These are phyloP conservation scores for Xylocampa areola DNA, from an alignment of 2,888 invertebrate species.

Conservation along the genomic window DNA sequence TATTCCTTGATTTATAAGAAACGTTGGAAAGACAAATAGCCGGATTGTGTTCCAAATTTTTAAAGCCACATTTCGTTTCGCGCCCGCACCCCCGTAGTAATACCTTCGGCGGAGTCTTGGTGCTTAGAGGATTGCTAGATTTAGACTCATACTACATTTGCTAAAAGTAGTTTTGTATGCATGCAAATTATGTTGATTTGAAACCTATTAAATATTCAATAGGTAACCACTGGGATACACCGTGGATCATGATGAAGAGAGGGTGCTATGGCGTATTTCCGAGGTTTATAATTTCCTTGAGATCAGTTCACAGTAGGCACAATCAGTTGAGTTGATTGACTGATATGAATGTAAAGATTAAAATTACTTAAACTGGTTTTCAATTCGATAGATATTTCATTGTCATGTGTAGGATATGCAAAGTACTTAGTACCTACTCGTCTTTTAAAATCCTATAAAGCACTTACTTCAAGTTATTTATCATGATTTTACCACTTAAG, in stretches of 20 bases:
- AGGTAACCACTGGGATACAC: not conserved
- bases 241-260: not conserved
- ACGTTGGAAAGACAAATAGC: conserved; percentile 94
- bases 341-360: too few relatives aligned
- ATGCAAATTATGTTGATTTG: conserved; percentile 18
- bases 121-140: conserved; percentile 64
- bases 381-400: too few relatives aligned
- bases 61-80: conserved; percentile 94
- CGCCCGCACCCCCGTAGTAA: conserved; percentile 83
- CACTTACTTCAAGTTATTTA: not conserved
- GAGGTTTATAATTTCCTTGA: too few relatives aligned
- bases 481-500: not conserved
- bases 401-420: too few relatives aligned
- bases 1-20: conserved; percentile 93
- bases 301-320: too few relatives aligned
- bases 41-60: conserved; percentile 95
- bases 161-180: conserved; percentile 33
- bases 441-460: too few relatives aligned
- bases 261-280: not conserved
- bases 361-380: too few relatives aligned
- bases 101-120: conserved; percentile 78
- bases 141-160: conserved; percentile 43
- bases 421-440: too few relatives aligned
- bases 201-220: not conserved
- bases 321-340: too few relatives aligned